Conservation (phyloP, 2,888 invertebrate species). For the Amblyjoppa fuscipennis region DNA sequence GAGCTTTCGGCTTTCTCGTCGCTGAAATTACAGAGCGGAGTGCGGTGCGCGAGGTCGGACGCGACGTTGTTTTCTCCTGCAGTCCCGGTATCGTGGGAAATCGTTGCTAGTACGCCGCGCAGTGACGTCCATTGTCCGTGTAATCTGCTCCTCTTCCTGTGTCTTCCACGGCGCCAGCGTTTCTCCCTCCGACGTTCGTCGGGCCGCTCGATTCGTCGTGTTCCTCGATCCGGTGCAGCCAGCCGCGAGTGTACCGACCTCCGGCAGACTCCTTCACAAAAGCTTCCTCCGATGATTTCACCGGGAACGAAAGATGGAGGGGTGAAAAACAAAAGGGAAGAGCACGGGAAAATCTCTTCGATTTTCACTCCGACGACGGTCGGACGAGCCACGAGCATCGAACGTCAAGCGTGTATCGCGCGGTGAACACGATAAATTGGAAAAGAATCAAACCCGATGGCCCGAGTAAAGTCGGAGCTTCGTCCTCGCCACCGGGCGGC, state of each 20-base stretch:
- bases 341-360: neutral
- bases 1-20: neutral
- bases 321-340: neutral
- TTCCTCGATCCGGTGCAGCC: slow-evolving; percentile 35
- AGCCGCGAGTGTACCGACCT: slow-evolving; percentile 4
- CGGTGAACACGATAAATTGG: slow-evolving; percentile 11
- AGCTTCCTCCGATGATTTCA: slow-evolving; percentile 31
- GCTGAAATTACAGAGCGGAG: neutral
- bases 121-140: slow-evolving; percentile 62
- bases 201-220: slow-evolving; percentile 37
- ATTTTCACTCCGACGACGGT: neutral
- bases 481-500: neutral
- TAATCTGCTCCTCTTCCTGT: slow-evolving; percentile 57
- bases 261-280: slow-evolving; percentile 8
- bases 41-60: neutral
- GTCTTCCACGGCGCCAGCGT: slow-evolving; percentile 21
- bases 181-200: slow-evolving; percentile 24
- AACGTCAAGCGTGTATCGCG: neutral
- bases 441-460: slow-evolving; percentile 4
- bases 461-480: neutral
- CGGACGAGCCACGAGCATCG: neutral
- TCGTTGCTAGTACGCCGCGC: slow-evolving; percentile 26
- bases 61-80: neutral
- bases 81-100: slow-evolving; percentile 22
- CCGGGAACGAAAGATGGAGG: slow-evolving; percentile 5